Conservation (phyloP, 2,113 vertebrate species). For the Athene noctua region DNA sequence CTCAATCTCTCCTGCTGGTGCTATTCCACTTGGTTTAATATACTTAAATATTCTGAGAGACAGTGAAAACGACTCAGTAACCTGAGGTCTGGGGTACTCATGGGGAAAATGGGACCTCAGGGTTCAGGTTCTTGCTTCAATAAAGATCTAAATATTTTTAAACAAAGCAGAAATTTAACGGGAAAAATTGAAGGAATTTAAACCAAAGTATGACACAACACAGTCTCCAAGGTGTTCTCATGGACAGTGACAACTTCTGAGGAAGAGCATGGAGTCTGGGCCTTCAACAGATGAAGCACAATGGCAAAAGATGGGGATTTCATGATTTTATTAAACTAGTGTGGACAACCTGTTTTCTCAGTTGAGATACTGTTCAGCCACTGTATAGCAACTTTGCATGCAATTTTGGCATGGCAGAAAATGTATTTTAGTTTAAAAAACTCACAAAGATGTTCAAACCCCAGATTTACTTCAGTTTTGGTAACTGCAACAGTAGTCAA, state of each 20-base stretch:
- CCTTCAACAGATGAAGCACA: background rate
- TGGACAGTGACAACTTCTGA: background rate
- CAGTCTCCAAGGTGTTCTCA: background rate
- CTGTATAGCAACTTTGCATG: background rate
- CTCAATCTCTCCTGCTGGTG: conserved; percentile 20
- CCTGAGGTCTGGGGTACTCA: background rate
- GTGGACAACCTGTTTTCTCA: background rate
- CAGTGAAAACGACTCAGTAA: background rate
- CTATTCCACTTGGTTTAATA: conserved; percentile 11
- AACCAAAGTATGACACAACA: background rate
- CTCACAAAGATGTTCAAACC: background rate
- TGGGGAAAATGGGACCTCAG: background rate
- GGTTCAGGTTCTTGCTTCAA: background rate
- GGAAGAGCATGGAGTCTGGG: background rate
- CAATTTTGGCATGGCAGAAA: background rate
- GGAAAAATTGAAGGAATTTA: background rate
- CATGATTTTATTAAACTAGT: background rate
- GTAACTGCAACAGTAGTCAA: background rate
- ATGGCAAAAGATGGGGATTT: background rate
- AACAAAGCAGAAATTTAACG: background rate
- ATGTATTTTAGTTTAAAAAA: background rate
- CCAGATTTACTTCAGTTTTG: background rate
- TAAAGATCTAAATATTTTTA: conserved; percentile 24
- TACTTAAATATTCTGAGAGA: background rate
- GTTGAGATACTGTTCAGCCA: background rate